These are phyloP conservation scores for Diplodus sargus DNA, from an alignment of 2,797 vertebrate species.

Conservation along the genomic window DNA sequence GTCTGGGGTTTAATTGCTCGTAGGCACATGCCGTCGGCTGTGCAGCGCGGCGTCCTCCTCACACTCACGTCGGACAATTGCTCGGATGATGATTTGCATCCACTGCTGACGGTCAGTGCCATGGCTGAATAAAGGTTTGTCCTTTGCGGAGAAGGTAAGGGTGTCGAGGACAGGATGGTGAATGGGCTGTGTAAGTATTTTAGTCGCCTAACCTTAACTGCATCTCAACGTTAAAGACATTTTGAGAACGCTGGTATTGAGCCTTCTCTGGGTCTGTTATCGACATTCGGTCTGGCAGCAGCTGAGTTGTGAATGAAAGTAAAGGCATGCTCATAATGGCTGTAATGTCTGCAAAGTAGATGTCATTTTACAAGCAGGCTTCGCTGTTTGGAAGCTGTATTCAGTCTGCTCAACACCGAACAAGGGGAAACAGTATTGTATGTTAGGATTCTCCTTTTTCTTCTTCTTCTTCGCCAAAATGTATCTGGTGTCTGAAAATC, in stretches of 20 bases:
- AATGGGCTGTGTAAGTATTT: neutral
- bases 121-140: neutral
- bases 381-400: too few species aligned
- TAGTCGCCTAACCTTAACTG: neutral
- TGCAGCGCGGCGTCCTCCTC: neutral
- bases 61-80: neutral
- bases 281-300: neutral
- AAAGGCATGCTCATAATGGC: neutral
- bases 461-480: too few species aligned
- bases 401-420: too few species aligned
- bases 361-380: too few species aligned
- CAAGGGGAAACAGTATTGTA: too few species aligned
- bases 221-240: too few species aligned
- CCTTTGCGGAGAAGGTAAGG: neutral
- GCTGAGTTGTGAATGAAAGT: neutral
- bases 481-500: too few species aligned
- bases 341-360: neutral
- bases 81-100: neutral
- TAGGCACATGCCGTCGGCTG: neutral
- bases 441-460: too few species aligned
- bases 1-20: constrained; percentile 27
- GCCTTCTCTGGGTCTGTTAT: neutral
- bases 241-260: neutral
- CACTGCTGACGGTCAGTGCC: neutral
- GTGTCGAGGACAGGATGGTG: neutral